phyloP scores from a whole-genome alignment of 2,888 invertebrate species.

The Siphonodentalium dalli region DNA sequence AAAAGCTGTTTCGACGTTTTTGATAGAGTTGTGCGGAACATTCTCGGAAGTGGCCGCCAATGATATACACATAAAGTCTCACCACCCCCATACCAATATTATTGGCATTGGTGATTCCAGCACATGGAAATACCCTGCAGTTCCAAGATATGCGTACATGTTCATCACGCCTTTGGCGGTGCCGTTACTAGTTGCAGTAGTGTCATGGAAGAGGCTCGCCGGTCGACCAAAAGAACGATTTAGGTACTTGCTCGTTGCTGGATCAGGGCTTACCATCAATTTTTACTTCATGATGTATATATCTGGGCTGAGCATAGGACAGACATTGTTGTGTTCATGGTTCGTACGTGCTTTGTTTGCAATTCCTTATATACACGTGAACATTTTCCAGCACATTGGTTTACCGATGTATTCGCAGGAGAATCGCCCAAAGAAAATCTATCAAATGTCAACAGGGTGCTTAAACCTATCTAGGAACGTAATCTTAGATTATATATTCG shows the following conservation, averaged over 20 bases:
- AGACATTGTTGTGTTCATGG: conserved; percentile 37
- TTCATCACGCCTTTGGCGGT: conserved; percentile 54
- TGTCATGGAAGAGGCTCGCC: conserved; percentile 40
- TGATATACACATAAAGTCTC: conserved; percentile 53
- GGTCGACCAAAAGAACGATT: conserved; percentile 32
- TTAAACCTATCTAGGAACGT: conserved; percentile 55
- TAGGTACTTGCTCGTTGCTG: conserved; percentile 25
- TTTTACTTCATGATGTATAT: conserved; percentile 40
- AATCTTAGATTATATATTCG: conserved; percentile 52
- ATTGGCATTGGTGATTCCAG: conserved; percentile 61
- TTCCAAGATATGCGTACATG: conserved; percentile 56
- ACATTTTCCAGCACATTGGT: conserved; percentile 64
- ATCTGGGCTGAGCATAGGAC: conserved; percentile 37
- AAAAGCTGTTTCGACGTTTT: conserved; percentile 36
- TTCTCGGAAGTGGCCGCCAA: conserved; percentile 49
- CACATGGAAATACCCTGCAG: conserved; percentile 53
- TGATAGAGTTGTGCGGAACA: conserved; percentile 50
- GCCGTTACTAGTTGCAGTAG: conserved; percentile 45
- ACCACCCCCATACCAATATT: conserved; percentile 63
- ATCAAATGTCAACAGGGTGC: conserved; percentile 60
- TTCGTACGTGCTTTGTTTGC: conserved; percentile 39
- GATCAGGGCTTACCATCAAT: conserved; percentile 41
- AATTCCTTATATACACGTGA: conserved; percentile 61
- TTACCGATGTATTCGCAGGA: conserved; percentile 59
- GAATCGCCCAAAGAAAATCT: conserved; percentile 52